Evolutionary conservation across 2,888 invertebrate species (phyloP), one percentile per base, ranked within the genome.

Genomic region (Sycophila texana): DNA sequence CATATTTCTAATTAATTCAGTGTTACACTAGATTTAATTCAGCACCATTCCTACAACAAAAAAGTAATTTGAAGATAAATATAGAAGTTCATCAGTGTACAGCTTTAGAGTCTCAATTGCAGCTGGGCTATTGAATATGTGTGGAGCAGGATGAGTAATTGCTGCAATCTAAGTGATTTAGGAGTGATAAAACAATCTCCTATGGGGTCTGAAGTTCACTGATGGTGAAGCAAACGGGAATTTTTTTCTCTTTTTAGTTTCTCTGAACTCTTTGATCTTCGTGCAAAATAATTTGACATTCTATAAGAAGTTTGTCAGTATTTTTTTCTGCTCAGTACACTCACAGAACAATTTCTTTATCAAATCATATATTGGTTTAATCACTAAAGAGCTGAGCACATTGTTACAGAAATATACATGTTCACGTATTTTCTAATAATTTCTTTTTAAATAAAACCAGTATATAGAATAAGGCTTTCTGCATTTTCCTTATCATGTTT

Each of bases 151-250:
- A 63, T 14, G 18, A 58, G 75, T 61, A 80, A 80, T 80, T 80
- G 72, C 67, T 80, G 60, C 61, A 80, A 80, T 80, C 20, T 61
- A 72, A 75, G 57, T 76, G 72, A 76, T 76, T 80, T 80, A 80
- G 7, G 49, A 58, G 57, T 67, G 72, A 80, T 76, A 72, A 80
- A 79, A 76, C 67, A 72, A 73, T 63, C 68, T 74, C 20, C 53
- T 61, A 66, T 60, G 65, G 18, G 57, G 39, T 30, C 39, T 55
- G 20, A 20, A n/a, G n/a, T 51, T 20, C 53, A 74, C 60, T 60
- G 75, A 39, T 63, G 75, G 51, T 63, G 12, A 39, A 39, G 58
- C 66, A 65, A 74, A 58, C 66, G 74, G 70, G 49, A 61, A 77
- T 51, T 58, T 14, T 14, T n/a, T 60, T 39, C 58, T 66, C 57